Conservation (phyloP, 1,140 invertebrate species). For the Drosophila azteca region DNA sequence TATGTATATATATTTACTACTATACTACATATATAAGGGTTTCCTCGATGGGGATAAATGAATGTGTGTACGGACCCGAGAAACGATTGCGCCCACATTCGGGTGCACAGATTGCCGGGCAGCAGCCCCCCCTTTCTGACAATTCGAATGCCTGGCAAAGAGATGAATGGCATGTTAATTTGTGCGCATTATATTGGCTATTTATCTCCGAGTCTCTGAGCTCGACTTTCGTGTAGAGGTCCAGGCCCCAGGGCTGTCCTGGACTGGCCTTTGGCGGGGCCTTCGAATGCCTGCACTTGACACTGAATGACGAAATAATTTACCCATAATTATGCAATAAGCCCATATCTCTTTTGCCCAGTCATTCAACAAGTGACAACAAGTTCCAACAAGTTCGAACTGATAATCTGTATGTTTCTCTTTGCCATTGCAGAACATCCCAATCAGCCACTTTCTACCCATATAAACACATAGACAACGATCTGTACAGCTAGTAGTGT, state of each 20-base stretch:
- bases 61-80: conserved; percentile 10
- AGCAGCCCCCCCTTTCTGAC: not conserved
- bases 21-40: no score
- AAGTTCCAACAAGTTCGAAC: no score
- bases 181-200: conserved; percentile 59
- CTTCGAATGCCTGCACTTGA: conserved; percentile 34
- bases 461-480: conserved; percentile 9
- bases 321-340: conserved; percentile 38
- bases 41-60: conserved; percentile 14
- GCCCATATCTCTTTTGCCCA: not conserved
- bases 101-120: conserved; percentile 41
- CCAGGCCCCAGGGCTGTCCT: not conserved
- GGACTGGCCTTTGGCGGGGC: not conserved
- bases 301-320: conserved; percentile 34
- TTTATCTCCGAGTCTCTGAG: conserved; percentile 45
- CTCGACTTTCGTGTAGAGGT: conserved; percentile 4
- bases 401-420: conserved; percentile 1
- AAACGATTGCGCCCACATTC: conserved; percentile 32
- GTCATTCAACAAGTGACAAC: conserved; percentile 38
- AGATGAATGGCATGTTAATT: conserved; percentile 66
- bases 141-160: conserved; percentile 5
- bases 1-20: conserved; percentile 3
- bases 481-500: not conserved
- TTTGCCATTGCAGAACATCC: conserved; percentile 30
- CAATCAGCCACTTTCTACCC: conserved; percentile 43